Conservation (phyloP, 2,797 vertebrate species). For the Monodelphis domestica region DNA sequence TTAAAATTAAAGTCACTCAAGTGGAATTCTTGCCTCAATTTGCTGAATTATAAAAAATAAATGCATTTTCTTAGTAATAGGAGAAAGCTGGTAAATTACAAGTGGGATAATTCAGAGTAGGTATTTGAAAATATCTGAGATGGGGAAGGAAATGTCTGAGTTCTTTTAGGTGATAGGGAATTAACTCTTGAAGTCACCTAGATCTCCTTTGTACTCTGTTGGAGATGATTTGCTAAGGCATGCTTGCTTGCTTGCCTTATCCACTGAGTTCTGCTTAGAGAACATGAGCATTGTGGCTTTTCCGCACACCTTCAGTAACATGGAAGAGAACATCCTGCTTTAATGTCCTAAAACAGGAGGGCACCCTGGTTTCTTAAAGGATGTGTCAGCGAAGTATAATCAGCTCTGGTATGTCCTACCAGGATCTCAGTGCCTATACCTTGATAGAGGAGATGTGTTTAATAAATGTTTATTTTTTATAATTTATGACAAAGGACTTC, state of each 20-base stretch:
- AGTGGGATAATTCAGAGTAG: conserved; percentile 31
- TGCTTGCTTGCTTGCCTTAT: conserved; percentile 22
- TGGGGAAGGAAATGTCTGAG: conserved; percentile 28
- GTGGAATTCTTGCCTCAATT: background rate
- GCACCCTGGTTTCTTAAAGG: background rate
- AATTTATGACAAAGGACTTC: background rate
- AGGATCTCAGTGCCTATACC: background rate
- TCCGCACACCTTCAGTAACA: conserved; percentile 2
- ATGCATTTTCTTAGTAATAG: conserved; percentile 4
- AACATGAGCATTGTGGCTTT: background rate
- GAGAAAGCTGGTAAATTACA: background rate
- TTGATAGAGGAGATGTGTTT: background rate
- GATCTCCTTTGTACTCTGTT: background rate
- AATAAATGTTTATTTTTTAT: background rate
- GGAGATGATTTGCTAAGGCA: background rate
- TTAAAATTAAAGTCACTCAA: conserved; percentile 28
- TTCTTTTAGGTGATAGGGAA: background rate
- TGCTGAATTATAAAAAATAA: conserved; percentile 2
- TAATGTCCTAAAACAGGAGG: accelerated
- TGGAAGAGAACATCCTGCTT: background rate
- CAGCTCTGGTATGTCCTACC: background rate
- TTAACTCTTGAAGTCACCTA: background rate
- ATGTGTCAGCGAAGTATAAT: background rate
- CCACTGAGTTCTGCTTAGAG: background rate
- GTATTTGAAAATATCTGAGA: conserved; percentile 37